Evolutionary conservation across 2,888 invertebrate species (phyloP), one percentile per base, ranked within the genome.

Genomic region (Xestia rhomboidea): DNA sequence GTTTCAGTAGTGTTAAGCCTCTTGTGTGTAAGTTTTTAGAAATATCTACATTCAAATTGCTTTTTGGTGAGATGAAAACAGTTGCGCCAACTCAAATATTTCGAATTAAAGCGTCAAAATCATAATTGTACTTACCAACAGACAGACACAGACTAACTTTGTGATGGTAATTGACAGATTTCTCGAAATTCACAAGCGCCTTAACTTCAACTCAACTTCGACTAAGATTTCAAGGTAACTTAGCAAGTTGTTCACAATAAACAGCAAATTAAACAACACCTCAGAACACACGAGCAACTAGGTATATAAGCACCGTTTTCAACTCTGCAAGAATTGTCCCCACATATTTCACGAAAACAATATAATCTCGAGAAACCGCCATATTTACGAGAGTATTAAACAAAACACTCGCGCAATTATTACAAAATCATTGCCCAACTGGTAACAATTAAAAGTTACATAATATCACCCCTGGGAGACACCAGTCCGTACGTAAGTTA

Each of bases 361-460:
- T 73, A 79, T 57, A 76, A 69, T 69, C 71, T 49, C 62, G n/a
- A 49, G 62, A 27, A 74, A 54, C 66, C n/a, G 34, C 46, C 68
- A 60, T 85, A 83, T 70, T 70, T 66, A 11, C 21, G 60, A 49
- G 54, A 64, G 34, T 34, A 54, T 71, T n/a, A 79, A 74, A 82
- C 81, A 84, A 72, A 84, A 86, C 76, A 76, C 41, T 79, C 67
- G 24, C 46, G 70, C 73, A 84, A 84, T 82, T 81, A 84, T 74
- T 71, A 77, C 41, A 41, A 74, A 80, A 76, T 79, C 60, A 80
- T 85, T 82, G 79, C 71, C 71, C 72, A 74, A 78, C 81, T 78
- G 81, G 54, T 71, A 80, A 80, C 87, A 87, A 88, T 84, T 88
- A 87, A 82, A 87, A 87, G 81, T 87, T 85, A 68, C 64, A 78